These are phyloP conservation scores for Coreoperca whiteheadi DNA, from an alignment of 2,113 vertebrate genomes.

Conservation along the genomic window DNA sequence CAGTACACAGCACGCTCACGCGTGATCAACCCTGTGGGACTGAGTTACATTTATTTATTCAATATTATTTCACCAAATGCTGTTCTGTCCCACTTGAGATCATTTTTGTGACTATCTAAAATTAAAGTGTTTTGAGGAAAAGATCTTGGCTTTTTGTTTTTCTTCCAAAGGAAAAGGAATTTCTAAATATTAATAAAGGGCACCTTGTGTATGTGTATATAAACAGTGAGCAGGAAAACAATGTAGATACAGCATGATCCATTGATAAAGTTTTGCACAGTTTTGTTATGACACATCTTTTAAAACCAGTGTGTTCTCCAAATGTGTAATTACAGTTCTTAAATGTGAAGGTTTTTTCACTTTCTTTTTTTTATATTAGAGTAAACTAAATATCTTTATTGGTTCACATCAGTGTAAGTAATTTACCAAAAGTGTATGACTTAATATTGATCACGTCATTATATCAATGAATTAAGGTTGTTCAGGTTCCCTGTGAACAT, in stretches of 20 bases:
- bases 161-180: not conserved
- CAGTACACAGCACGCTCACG: slow-evolving; percentile 68
- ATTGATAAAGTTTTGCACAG: not conserved
- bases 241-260: not conserved
- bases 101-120: slow-evolving; percentile 70
- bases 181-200: not conserved
- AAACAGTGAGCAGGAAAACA: not conserved
- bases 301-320: not conserved
- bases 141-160: slow-evolving; percentile 3
- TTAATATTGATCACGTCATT: not conserved
- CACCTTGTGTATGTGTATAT: too few relatives aligned
- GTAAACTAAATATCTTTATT: not conserved
- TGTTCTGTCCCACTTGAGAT: slow-evolving; percentile 72
- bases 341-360: not conserved
- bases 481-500: not conserved
- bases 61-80: slow-evolving; percentile 75
- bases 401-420: not conserved
- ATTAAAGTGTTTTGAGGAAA: slow-evolving; percentile 73
- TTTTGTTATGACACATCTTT: not conserved
- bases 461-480: not conserved
- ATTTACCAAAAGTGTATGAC: not conserved
- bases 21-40: slow-evolving; percentile 70
- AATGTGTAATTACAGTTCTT: not conserved
- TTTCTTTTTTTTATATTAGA: not conserved
- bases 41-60: slow-evolving; percentile 83